Percentiles rank a stretch among this genome's conserved stretches.
Evolutionary conservation across 2,797 vertebrate genomes (phyloP).

Genomic region (Pantherophis alleghaniensis): DNA sequence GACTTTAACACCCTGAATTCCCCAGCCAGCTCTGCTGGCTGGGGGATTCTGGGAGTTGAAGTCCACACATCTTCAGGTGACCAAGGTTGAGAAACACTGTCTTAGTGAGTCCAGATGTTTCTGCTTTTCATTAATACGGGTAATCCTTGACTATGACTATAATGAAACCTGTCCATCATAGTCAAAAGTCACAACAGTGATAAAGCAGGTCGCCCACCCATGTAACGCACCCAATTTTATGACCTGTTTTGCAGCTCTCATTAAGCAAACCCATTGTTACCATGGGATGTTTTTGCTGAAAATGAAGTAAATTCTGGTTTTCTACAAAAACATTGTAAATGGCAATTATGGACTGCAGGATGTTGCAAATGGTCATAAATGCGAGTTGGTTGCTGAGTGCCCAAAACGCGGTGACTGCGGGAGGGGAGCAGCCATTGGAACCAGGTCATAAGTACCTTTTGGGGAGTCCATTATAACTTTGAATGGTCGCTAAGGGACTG

Average conservation of each 20-base stretch:
- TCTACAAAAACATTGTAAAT: neutral
- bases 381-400: neutral
- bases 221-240: neutral
- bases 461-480: neutral
- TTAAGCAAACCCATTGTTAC: neutral
- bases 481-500: neutral
- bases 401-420: neutral
- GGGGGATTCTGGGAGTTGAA: too few species aligned
- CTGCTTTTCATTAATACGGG: neutral
- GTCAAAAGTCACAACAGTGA: neutral
- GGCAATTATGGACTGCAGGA: neutral
- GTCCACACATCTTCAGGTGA: too few species aligned
- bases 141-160: neutral
- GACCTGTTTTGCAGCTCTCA: neutral
- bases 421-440: neutral
- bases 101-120: neutral
- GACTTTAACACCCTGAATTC: too few species aligned
- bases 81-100: too few species aligned
- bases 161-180: neutral
- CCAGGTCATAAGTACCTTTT: neutral
- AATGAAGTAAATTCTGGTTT: neutral
- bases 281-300: neutral
- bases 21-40: too few species aligned
- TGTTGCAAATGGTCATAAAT: neutral
- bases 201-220: neutral